phyloP scores from a whole-genome alignment of 2,888 invertebrate species.

The Kuschelorhynchus macadamiae region DNA sequence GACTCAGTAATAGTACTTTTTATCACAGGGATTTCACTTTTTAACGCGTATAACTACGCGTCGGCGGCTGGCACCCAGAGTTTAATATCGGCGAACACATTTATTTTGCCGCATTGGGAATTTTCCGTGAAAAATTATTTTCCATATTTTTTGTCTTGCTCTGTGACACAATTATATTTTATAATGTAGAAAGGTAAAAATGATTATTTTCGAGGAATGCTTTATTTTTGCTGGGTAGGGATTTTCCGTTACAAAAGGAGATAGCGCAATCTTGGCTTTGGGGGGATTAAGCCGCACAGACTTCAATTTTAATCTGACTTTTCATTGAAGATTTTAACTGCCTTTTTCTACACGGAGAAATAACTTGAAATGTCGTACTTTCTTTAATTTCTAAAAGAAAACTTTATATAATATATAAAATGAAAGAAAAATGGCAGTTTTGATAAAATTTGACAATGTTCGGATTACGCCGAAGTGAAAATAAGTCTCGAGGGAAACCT shows the following conservation, averaged over 20 bases:
- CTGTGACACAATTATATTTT: conserved; percentile 33
- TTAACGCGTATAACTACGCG: too few species aligned
- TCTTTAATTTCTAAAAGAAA: too few species aligned
- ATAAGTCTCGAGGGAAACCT: too few species aligned
- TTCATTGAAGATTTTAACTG: background rate
- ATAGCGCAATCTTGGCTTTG: conserved; percentile 20
- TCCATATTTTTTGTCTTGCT: conserved; percentile 35
- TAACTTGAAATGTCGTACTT: too few species aligned
- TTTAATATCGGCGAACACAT: conserved; percentile 41
- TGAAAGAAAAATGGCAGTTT: too few species aligned
- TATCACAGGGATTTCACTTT: conserved; percentile 29
- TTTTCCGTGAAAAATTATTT: conserved; percentile 29
- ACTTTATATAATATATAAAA: too few species aligned
- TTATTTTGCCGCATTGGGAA: conserved; percentile 36
- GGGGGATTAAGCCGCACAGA: conserved; percentile 15
- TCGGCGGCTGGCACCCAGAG: conserved; percentile 25
- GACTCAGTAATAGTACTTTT: conserved; percentile 39
- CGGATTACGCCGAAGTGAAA: too few species aligned
- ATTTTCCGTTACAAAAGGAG: conserved; percentile 15
- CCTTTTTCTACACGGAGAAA: background rate
- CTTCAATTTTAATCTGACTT: background rate
- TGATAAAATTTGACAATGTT: too few species aligned
- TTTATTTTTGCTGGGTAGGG: too few species aligned
- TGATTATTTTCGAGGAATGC: conserved; percentile 27
- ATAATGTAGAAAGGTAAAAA: conserved; percentile 38